phyloP scores from a whole-genome alignment of 2,113 vertebrate species.

The Petaurus breviceps region DNA sequence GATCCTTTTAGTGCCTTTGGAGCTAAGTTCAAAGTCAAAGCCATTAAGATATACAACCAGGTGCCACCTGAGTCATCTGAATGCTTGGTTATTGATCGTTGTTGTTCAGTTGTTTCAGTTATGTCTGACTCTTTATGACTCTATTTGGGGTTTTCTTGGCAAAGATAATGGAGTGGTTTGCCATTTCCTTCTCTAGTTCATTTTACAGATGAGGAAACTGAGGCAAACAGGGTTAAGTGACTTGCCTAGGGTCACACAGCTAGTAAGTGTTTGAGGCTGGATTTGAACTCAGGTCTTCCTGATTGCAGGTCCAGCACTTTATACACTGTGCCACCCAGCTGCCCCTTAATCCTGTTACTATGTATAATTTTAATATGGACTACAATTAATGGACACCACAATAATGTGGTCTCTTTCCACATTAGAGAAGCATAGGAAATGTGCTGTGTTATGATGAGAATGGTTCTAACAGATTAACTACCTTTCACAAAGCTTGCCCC shows the following conservation, averaged over 20 bases:
- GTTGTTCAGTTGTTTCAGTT: not conserved
- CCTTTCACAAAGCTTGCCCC: not conserved
- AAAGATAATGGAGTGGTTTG: not conserved
- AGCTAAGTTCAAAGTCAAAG: constrained; percentile 53
- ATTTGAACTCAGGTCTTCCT: not conserved
- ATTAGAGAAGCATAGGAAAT: constrained; percentile 48
- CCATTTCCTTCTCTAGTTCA: not conserved
- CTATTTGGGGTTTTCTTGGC: not conserved
- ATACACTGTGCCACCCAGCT: not conserved
- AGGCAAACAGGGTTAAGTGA: not conserved
- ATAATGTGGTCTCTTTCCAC: constrained; percentile 29
- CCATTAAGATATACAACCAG: constrained; percentile 29
- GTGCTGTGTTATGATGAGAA: constrained; percentile 44
- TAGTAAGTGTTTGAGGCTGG: not conserved
- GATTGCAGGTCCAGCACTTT: not conserved
- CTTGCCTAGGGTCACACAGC: not conserved
- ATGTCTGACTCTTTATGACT: not conserved
- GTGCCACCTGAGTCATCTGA: constrained; percentile 31
- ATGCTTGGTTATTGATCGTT: constrained; percentile 26
- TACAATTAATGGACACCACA: constrained; percentile 37
- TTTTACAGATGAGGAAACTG: not conserved
- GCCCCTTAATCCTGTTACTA: constrained; percentile 50
- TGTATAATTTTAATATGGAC: constrained; percentile 36
- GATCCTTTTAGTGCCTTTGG: constrained; percentile 24
- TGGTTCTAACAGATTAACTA: constrained; percentile 31